Evolutionary conservation across 2,797 vertebrate genomes (phyloP), one percentile per base, ranked within the genome.

Genomic region (Octomys mimax): DNA sequence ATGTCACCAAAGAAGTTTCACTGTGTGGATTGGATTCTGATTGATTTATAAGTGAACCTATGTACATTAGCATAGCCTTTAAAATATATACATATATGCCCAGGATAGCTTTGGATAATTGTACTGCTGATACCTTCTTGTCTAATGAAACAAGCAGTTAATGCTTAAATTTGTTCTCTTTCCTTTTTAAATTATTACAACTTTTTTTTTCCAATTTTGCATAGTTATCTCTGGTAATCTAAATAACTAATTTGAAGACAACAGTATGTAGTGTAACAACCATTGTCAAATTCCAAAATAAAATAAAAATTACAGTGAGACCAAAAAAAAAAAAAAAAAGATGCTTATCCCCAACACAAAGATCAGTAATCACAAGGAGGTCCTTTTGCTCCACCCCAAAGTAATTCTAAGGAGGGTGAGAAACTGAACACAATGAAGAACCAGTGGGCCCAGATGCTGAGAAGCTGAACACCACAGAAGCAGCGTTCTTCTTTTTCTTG

Each of bases 341-440:
- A 73, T 16, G 21, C 78, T 6, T 18, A 10, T 12, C 42, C 33
- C 36, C 26, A 39, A 24, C 5, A 13, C 42, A 33, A 16, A 6
- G 10, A 7, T 24, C 2, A 1, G 16, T n/a, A 28, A 71, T 36
- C 18, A 19, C 0, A 3, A 31, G 13, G 31, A 46, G 2, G 26
- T 49, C 11, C 11, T 14, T 77, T 21, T 22, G 66, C 31, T 33
- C 8, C 7, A 52, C 19, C 5, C 26, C 6, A n/a, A 36, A 64
- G 33, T 8, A 61, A 9, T 6, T 62, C 46, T 11, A 9, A 70
- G 52, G 13, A 26, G 46, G 57, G 8, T 33, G 39, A 36, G 39
- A 90, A 52, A 71, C 6, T 6, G 21, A 13, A 77, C 49, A 73
- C 0, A 42, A 42, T 31, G 21, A 71, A 89, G 64, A 26, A 12